Evolutionary conservation across 1,140 invertebrate species (phyloP), one percentile per base, ranked within the genome.

Genomic region (Platyscapa corneri): DNA sequence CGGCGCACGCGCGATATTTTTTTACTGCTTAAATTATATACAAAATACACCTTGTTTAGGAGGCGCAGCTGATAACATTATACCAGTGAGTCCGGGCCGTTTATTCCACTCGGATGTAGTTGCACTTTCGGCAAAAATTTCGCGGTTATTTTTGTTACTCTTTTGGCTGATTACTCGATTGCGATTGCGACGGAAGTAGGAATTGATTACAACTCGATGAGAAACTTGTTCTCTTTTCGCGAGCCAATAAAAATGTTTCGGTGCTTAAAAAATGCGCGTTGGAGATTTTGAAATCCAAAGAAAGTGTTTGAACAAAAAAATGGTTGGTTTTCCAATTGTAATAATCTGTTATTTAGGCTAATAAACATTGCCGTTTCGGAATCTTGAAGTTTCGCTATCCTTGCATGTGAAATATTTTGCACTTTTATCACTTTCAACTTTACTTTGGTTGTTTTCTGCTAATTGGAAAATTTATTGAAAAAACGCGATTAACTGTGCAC

Each of bases 1-100:
- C 82, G 86, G 74, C 84, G 56, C 82, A 82, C 83, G 86, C 67
- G 80, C 86, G 87, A 88, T 88, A 87, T 89, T 89, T 89, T 90
- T 89, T 34, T 89, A 88, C 87, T 53, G 75, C 80, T 88, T 89
- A 84, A 85, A 76, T 87, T 83, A 64, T 89, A 86, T 75, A 27
- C 49, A 70, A 81, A 30, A 46, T 64, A 76, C 49, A n/a, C 42
- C n/a, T n/a, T 60, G 49, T 74, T 83, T 76, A 27, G 34, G 60
- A 60, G 5, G 72, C 34, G 70, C 56, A 64, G n/a, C 37, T 75
- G 79, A 87, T 86, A 75, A 23, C 49, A 84, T 75, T 77, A 72
- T 79, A 56, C 78, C 64, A 85, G 86, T 81, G 60, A 84, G 12
- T 82, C 77, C 18, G 14, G 27, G 53, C 56, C 37, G 5, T 32